Evolutionary conservation across 2,113 vertebrate species (phyloP), one percentile per base, ranked within the genome.

Genomic region (Suncus etruscus): DNA sequence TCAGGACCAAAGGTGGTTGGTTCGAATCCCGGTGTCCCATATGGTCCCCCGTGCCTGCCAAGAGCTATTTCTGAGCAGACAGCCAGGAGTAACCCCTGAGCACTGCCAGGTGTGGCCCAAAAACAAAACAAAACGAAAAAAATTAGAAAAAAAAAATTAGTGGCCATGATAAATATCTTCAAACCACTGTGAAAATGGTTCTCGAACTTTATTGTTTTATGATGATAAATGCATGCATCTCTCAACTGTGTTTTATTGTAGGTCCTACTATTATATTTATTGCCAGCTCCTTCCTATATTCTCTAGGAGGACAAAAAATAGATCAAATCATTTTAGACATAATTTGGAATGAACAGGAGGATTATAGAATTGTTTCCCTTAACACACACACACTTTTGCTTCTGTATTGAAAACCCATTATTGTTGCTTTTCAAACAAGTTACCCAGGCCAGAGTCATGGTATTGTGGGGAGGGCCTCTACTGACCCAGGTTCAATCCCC

Each of bases 341-440:
- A 79, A 81, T 86, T 32, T 85, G 86, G 4, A 76, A 12, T 31
- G 69, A 94, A 80, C 54, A 18, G 29, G 51, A 81, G 88, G 65
- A 86, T 45, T 74, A 74, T 77, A 70, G 54, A 89, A 83, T 74
- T 47, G 1, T 66, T 54, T 16, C 39, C 9, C 14, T 72, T 63
- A 39, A 39, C 39, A 39, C 39, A 39, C 39, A 24, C 32, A 15
- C 54, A 11, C 54, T 83, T 70, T 86, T 73, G 20, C n/a, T 83
- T 15, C n/a, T 83, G 12, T 87, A 50, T 81, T 80, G 68, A 85
- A 90, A 83, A 63, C 79, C n/a, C 74, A 88, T 72, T 82, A 39
- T n/a, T 31, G 10, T 83, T 86, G 66, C 61, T 83, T 48, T 24
- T 20, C 68, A 87, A 83, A 83, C 27, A 66, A 48, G 18, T 89